These are phyloP conservation scores for Gobio occitaniae DNA, from an alignment of 2,797 vertebrate genomes.

Conservation along the genomic window DNA sequence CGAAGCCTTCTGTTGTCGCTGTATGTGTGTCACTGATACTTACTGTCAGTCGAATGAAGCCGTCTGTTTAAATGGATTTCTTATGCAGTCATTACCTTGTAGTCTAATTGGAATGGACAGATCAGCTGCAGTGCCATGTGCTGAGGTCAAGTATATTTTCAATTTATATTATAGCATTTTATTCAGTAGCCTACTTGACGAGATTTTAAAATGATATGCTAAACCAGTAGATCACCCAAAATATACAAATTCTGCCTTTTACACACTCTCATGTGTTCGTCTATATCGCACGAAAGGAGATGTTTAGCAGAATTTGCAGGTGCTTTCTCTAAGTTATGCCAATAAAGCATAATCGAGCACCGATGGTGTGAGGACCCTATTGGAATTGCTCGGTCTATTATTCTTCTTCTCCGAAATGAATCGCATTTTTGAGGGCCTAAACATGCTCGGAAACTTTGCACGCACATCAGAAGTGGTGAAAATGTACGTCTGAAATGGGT, in stretches of 20 bases:
- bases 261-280: not conserved
- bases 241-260: not conserved
- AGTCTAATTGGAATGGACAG: not conserved
- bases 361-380: no score
- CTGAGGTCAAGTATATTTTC: not conserved
- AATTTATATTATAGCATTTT: not conserved
- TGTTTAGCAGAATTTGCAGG: no score
- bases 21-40: slow-evolving; percentile 24
- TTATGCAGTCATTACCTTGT: not conserved
- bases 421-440: no score
- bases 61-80: slow-evolving; percentile 22
- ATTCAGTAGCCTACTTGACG: not conserved
- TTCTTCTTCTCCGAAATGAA: no score
- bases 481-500: no score
- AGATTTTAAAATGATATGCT: not conserved
- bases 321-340: not conserved
- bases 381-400: no score
- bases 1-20: slow-evolving; percentile 5
- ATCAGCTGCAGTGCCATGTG: not conserved
- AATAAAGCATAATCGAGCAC: no score
- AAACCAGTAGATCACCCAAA: not conserved
- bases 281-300: not conserved
- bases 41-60: slow-evolving; percentile 28
- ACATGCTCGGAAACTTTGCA: no score
- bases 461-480: no score